Evolutionary conservation across 2,113 vertebrate genomes (phyloP).

Genomic region (Ginglymostoma cirratum): DNA sequence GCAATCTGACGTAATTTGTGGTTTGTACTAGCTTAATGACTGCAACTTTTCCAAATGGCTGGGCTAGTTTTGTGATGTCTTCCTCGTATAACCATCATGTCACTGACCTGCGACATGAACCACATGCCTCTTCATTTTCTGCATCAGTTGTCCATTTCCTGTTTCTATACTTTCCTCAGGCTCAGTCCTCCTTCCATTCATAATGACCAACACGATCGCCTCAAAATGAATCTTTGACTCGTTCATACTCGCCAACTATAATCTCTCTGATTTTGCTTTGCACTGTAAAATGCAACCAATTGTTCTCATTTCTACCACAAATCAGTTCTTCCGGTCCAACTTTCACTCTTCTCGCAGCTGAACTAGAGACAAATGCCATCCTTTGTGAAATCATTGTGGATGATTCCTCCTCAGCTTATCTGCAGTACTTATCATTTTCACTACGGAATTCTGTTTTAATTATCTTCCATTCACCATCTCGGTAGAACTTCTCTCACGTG

Average conservation of each 20-base stretch:
- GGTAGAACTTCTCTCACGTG: too few species aligned
- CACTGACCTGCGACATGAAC: conserved; percentile 64
- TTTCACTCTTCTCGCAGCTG: too few species aligned
- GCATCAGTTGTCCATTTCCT: neutral
- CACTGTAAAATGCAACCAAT: neutral
- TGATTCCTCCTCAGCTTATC: too few species aligned
- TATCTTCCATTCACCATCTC: too few species aligned
- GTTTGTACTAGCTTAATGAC: conserved; percentile 58
- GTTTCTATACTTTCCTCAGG: neutral
- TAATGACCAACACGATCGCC: neutral
- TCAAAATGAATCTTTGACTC: neutral
- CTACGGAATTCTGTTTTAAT: too few species aligned
- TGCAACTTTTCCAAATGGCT: conserved; percentile 59
- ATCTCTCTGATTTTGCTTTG: neutral
- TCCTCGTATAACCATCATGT: conserved; percentile 57
- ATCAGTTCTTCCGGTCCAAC: neutral
- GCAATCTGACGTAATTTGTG: conserved; percentile 60
- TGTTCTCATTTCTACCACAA: neutral
- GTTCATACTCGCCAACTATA: neutral
- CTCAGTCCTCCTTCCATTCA: neutral
- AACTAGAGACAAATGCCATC: too few species aligned
- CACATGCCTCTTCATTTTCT: conserved; percentile 44
- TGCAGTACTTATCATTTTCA: too few species aligned
- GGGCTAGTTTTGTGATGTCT: conserved; percentile 61
- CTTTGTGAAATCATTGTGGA: too few species aligned